These are phyloP conservation scores for Myzus persicae DNA, from an alignment of 1,140 invertebrate genomes.

Conservation along the genomic window DNA sequence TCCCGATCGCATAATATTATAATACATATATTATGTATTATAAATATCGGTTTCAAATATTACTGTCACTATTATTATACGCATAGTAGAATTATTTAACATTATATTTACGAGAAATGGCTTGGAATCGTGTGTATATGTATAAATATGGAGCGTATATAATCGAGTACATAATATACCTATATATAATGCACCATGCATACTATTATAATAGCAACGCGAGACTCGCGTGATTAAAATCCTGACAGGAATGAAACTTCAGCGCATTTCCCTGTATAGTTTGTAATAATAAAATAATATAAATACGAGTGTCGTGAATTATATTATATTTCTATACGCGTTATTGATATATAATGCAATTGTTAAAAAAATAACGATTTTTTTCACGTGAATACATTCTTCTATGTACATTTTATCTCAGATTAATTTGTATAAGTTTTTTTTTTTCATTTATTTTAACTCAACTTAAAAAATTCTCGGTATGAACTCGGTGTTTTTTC, in stretches of 20 bases:
- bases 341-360: background rate
- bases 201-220: no score
- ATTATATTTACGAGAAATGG: background rate
- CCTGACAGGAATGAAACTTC: background rate
- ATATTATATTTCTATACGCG: background rate
- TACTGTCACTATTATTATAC: no score
- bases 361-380: background rate
- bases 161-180: background rate
- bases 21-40: no score
- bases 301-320: background rate
- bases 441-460: background rate
- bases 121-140: background rate
- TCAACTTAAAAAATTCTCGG: background rate
- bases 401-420: background rate
- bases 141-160: no score
- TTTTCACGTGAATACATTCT: background rate
- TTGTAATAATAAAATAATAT: background rate
- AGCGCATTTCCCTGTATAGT: background rate
- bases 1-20: background rate
- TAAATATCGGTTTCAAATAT: background rate
- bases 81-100: background rate
- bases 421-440: background rate
- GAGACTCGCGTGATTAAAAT: background rate
- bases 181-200: background rate
- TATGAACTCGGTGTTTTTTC: no score